Base-by-base conservation (phyloP, 1,140 invertebrate species). In the Eciton burchellii region DNA sequence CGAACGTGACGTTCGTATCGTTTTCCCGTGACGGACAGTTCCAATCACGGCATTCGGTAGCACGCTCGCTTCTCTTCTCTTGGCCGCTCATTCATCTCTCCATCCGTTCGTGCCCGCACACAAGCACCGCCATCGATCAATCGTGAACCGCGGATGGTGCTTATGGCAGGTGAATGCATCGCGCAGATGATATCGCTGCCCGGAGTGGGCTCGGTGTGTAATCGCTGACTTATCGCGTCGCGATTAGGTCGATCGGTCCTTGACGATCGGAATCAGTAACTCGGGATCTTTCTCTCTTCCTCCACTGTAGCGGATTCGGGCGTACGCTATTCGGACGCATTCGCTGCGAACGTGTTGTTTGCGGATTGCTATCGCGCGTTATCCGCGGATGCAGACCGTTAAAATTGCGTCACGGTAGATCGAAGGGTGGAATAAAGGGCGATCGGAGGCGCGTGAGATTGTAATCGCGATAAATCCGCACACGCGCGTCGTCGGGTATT, bases 111-210 rank as follows among this genome's bases (percentile, higher is more conserved):
- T 54, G 41, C 70, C 62, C 81, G 52, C 81, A 76, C 70, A 73
- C 57, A 35, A 35, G 35, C 52, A 21, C 62, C 45, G 35, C 56
- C 66, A 63, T 72, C 84, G 60, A 85, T 85, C 82, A 73, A 83
- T 85, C 72, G 63, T 71, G 65, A 47, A 68, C 47, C 59, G 57
- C 41, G 47, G 19, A 47, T 29, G 66, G 68, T 59, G 45, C 29
- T 59, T 73, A 54, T 70, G 63, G 74, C 74, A 79, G 74, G 74
- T 79, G 74, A 79, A 70, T 70, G 74, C 56, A 79, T 79, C 74
- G 63, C 63, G 21, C 35, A 70, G 74, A 79, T 79, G 70, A 79
- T 57, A 79, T 79, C 74, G 63, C 74, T 4, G 63, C 63, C 70
- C 74, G 74, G 68, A 79, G 70, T 70, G 35, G 63, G 70, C 63